phyloP scores from a whole-genome alignment of 1,140 invertebrate species.

The Rhyzopertha dominica region DNA sequence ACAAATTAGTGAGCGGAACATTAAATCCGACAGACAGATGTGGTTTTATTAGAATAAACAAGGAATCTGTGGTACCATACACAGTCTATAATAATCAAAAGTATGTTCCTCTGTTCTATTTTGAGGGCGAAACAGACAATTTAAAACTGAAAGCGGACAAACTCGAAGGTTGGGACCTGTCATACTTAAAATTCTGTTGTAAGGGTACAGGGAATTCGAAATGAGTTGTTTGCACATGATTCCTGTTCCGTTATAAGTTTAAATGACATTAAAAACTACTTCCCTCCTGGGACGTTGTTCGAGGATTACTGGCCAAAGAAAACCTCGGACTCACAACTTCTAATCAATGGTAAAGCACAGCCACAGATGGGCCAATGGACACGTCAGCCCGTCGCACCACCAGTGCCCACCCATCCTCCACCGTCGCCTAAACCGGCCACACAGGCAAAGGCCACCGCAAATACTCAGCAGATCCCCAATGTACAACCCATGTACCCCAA shows the following conservation, averaged over 20 bases:
- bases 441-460: slow-evolving; percentile 48
- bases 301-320: slow-evolving; percentile 89
- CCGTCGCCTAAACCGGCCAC: slow-evolving; percentile 49
- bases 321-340: slow-evolving; percentile 69
- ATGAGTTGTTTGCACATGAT: slow-evolving; percentile 85
- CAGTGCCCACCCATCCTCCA: slow-evolving; percentile 39
- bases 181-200: slow-evolving; percentile 90
- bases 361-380: slow-evolving; percentile 60
- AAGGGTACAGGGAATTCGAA: slow-evolving; percentile 88
- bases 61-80: slow-evolving; percentile 90
- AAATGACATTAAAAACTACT: slow-evolving; percentile 84
- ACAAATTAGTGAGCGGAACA: slow-evolving; percentile 65
- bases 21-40: slow-evolving; percentile 72
- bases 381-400: slow-evolving; percentile 51
- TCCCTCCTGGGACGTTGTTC: slow-evolving; percentile 80
- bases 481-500: slow-evolving; percentile 29
- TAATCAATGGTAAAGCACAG: slow-evolving; percentile 53
- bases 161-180: slow-evolving; percentile 84
- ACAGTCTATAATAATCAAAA: slow-evolving; percentile 77
- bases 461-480: slow-evolving; percentile 33
- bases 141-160: slow-evolving; percentile 78
- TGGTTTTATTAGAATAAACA: slow-evolving; percentile 91
- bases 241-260: slow-evolving; percentile 84
- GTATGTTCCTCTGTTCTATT: slow-evolving; percentile 91
- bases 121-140: slow-evolving; percentile 88